Evolutionary conservation across 2,888 invertebrate species (phyloP), one percentile per base, ranked within the genome.

Genomic region (Agrochola circellaris): DNA sequence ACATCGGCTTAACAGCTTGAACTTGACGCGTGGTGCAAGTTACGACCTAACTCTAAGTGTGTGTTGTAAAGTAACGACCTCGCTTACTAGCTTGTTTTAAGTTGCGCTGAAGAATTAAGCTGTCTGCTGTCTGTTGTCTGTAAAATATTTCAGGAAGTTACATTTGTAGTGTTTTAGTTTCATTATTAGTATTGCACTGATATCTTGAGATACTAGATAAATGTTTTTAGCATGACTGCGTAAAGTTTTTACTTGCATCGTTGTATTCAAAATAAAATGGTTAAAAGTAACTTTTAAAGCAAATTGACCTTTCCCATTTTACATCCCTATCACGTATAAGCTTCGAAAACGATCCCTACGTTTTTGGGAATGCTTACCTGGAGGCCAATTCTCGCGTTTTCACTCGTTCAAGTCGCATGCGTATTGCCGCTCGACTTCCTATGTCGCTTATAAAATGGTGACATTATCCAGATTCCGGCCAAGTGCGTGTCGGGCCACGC

Each of bases 1-100:
- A 95, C 95, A 95, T 94, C 94, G 92, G 95, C 95, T 95, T 95
- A 96, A 93, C 93, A 93, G 93, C 92, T 92, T 90, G 91, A 90
- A 89, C 90, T 91, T 88, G 81, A 83, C 60, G 76, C 65, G 30
- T 84, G 91, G 90, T 78, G 51, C 89, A 90, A 91, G 89, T 83
- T 66, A 90, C 65, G 71, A 82, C 42, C 89, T 80, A 69, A 70
- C 58, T 81, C 71, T 66, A 71, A 76, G 74, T 86, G 75, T 73
- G 67, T 79, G 62, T 69, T 84, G 78, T 86, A 79, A 86, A 86
- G 64, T 86, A 84, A 86, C 73, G 84, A 86, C 80, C 74, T 42
- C 74, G n/a, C 72, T 75, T 70, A 54, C 71, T 62, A 58, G 64
- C 61, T 60, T 54, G 61, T 72, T 73, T 86, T 74, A 86, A 79